Percentiles rank a stretch among this genome's conserved stretches.
phyloP scores from a whole-genome alignment of 2,888 invertebrate species.

The Drosophila maculinotata region DNA sequence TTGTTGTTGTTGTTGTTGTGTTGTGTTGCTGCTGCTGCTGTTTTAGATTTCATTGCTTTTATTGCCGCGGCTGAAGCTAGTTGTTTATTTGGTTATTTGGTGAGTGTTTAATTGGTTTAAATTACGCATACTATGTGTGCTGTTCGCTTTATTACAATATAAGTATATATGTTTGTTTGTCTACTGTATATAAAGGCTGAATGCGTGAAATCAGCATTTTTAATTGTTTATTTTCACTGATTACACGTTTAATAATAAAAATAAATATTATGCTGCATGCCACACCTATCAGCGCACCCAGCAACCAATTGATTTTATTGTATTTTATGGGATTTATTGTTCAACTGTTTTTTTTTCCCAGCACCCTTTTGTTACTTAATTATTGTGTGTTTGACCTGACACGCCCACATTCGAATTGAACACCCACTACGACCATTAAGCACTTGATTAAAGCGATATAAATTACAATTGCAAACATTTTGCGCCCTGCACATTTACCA shows the following conservation, averaged over 20 bases:
- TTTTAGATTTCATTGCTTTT: neutral
- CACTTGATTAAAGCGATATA: conserved; percentile 59
- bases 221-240: conserved; percentile 65
- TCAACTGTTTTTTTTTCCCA: neutral
- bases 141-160: conserved; percentile 2
- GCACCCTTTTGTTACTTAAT: conserved; percentile 10
- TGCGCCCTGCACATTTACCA: neutral
- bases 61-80: too few relatives aligned
- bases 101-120: conserved; percentile 13
- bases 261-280: neutral
- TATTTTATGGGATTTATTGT: conserved; percentile 7
- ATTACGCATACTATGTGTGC: neutral
- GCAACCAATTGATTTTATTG: conserved; percentile 9
- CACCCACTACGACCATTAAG: conserved; percentile 24
- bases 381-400: conserved; percentile 7
- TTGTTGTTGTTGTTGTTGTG: conserved; percentile 2
- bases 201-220: conserved; percentile 28
- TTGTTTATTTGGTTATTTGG: conserved; percentile 1
- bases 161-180: neutral
- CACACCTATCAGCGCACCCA: neutral
- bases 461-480: conserved; percentile 41
- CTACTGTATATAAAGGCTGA: neutral
- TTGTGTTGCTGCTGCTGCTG: neutral
- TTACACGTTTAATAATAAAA: conserved; percentile 34
- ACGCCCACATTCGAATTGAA: neutral